phyloP scores from a whole-genome alignment of 2,888 invertebrate genomes.

The Mylabris sibirica region DNA sequence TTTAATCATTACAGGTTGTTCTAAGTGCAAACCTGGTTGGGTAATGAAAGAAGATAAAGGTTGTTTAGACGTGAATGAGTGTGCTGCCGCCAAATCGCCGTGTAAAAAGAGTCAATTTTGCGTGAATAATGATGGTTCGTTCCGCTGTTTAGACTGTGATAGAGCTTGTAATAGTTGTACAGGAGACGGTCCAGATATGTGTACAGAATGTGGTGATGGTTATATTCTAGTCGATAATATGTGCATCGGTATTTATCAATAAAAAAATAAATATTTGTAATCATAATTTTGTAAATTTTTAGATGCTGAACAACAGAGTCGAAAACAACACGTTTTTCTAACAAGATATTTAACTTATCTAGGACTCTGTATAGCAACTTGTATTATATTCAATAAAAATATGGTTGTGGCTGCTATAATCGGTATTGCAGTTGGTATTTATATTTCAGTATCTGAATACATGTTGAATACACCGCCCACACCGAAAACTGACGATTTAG shows the following conservation, averaged over 20 bases:
- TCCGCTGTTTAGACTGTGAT: constrained; percentile 83
- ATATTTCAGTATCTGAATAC: constrained; percentile 88
- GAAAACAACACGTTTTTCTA: constrained; percentile 67
- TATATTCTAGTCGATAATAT: constrained; percentile 76
- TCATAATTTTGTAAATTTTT: constrained; percentile 33
- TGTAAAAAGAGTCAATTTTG: constrained; percentile 81
- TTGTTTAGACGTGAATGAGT: constrained; percentile 88
- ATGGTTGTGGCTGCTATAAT: constrained; percentile 78
- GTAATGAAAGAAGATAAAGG: constrained; percentile 74
- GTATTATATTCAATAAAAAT: constrained; percentile 84
- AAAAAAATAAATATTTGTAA: neutral
- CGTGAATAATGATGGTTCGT: constrained; percentile 87
- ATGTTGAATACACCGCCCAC: constrained; percentile 62
- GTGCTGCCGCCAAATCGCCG: constrained; percentile 65
- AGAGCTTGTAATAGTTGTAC: constrained; percentile 83
- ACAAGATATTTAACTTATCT: constrained; percentile 84
- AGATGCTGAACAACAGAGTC: constrained; percentile 63
- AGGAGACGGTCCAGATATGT: constrained; percentile 93
- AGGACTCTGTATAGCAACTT: constrained; percentile 84
- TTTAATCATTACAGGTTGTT: constrained; percentile 62
- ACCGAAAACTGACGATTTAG: constrained; percentile 46
- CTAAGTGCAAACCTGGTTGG: constrained; percentile 77
- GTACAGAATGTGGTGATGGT: constrained; percentile 79
- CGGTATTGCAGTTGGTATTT: constrained; percentile 80
- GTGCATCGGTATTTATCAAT: constrained; percentile 69